Evolutionary conservation across 2,888 invertebrate genomes (phyloP).

Genomic region (Epiblema foenella): DNA sequence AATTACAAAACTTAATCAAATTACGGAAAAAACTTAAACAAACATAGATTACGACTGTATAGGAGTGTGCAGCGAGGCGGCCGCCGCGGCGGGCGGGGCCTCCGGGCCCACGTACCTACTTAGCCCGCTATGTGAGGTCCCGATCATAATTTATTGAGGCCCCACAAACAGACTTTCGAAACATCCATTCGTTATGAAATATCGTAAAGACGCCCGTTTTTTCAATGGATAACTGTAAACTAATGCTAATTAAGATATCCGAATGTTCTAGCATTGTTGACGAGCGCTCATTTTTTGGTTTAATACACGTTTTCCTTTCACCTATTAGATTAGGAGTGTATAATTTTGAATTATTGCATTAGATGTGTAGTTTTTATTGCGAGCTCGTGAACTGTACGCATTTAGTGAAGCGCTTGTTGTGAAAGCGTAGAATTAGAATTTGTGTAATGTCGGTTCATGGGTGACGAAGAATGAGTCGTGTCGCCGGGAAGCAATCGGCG

Average conservation of each 20-base stretch:
- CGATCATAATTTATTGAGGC: slow-evolving; percentile 78
- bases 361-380: slow-evolving; percentile 59
- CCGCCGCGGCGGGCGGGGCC: slow-evolving; percentile 67
- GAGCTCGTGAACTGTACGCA: slow-evolving; percentile 61
- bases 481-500: slow-evolving; percentile 19
- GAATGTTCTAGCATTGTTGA: slow-evolving; percentile 52
- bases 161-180: slow-evolving; percentile 76
- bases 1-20: slow-evolving; percentile 60
- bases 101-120: slow-evolving; percentile 74
- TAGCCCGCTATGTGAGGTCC: slow-evolving; percentile 79
- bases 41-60: slow-evolving; percentile 52
- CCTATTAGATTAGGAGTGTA: slow-evolving; percentile 49
- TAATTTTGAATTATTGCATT: slow-evolving; percentile 35
- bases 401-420: slow-evolving; percentile 22
- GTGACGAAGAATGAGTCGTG: slow-evolving; percentile 19
- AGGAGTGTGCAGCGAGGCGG: slow-evolving; percentile 41
- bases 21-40: slow-evolving; percentile 54
- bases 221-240: slow-evolving; percentile 36
- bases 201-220: slow-evolving; percentile 58
- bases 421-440: slow-evolving; percentile 39
- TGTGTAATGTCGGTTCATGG: slow-evolving; percentile 32
- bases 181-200: slow-evolving; percentile 63
- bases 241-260: slow-evolving; percentile 70
- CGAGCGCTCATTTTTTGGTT: slow-evolving; percentile 50
- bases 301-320: slow-evolving; percentile 50